phyloP scores from a whole-genome alignment of 2,888 invertebrate genomes.

The Pandemis cinnamomeana region DNA sequence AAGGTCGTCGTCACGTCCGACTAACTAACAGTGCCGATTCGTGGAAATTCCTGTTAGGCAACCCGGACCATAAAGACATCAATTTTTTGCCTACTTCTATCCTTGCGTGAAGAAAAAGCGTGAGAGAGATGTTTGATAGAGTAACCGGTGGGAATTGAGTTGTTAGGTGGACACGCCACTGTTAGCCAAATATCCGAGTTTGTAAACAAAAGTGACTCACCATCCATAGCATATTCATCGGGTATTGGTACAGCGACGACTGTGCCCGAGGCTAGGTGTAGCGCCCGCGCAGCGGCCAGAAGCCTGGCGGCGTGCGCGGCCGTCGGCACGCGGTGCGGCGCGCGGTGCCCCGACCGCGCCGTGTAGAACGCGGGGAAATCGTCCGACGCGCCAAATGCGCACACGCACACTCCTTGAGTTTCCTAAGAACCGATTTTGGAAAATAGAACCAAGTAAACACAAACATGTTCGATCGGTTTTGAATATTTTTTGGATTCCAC shows the following conservation, averaged over 20 bases:
- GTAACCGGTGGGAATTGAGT: no score
- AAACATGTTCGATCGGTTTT: background rate
- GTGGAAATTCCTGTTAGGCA: no score
- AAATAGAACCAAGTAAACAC: background rate
- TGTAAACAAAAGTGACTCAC: constrained; percentile 53
- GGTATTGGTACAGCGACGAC: constrained; percentile 97
- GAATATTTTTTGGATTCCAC: no score
- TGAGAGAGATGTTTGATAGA: no score
- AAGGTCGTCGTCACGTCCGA: no score
- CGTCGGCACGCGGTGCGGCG: constrained; percentile 88
- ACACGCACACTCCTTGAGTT: constrained; percentile 97
- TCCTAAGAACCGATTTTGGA: constrained; percentile 86
- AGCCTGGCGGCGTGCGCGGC: constrained; percentile 90
- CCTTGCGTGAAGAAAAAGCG: no score
- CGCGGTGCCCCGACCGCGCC: constrained; percentile 87
- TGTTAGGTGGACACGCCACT: no score
- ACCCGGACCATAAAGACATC: no score
- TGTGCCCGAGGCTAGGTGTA: constrained; percentile 88
- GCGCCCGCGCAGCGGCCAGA: constrained; percentile 81
- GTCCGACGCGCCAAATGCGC: constrained; percentile 87
- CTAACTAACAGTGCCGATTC: no score
- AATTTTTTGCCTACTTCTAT: no score
- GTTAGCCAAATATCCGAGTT: no score
- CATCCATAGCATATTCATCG: constrained; percentile 85
- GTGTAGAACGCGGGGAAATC: constrained; percentile 98